Evolutionary conservation across 2,888 invertebrate species (phyloP).

Genomic region (Chloroclystis v-ata): DNA sequence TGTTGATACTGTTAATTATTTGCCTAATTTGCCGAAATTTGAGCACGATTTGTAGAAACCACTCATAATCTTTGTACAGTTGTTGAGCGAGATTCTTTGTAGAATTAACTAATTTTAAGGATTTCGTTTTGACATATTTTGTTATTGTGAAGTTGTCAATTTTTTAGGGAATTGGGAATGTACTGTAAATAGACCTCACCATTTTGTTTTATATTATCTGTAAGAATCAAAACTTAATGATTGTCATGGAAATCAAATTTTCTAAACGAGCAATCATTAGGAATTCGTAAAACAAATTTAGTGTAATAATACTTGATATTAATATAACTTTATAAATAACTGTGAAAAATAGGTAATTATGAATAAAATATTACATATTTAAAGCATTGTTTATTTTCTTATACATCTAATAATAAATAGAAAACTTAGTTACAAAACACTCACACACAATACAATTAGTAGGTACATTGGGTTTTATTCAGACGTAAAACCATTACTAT

Average conservation of each 20-base stretch:
- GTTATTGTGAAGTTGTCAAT: slow-evolving; percentile 84
- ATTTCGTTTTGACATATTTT: slow-evolving; percentile 72
- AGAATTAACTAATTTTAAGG: slow-evolving; percentile 71
- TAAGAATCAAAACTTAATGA: slow-evolving; percentile 71
- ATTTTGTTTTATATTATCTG: slow-evolving; percentile 69
- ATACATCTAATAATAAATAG: background rate
- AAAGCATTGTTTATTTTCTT: slow-evolving; percentile 59
- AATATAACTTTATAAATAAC: slow-evolving; percentile 80
- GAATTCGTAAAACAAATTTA: slow-evolving; percentile 75
- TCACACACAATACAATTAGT: background rate
- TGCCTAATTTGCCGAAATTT: slow-evolving; percentile 66
- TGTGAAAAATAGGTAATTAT: slow-evolving; percentile 79
- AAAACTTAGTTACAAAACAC: background rate
- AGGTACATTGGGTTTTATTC: background rate
- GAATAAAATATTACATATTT: slow-evolving; percentile 79
- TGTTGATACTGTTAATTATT: slow-evolving; percentile 51
- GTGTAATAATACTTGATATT: slow-evolving; percentile 79
- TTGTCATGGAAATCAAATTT: slow-evolving; percentile 76
- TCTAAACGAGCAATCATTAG: slow-evolving; percentile 78
- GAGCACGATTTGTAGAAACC: slow-evolving; percentile 72
- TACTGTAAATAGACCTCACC: slow-evolving; percentile 80
- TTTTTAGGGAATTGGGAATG: slow-evolving; percentile 84
- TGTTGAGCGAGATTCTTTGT: slow-evolving; percentile 73
- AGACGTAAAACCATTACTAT: too few species aligned
- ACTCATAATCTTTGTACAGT: slow-evolving; percentile 76